Conservation (phyloP, 2,113 vertebrate genomes). For the Sander lucioperca region DNA sequence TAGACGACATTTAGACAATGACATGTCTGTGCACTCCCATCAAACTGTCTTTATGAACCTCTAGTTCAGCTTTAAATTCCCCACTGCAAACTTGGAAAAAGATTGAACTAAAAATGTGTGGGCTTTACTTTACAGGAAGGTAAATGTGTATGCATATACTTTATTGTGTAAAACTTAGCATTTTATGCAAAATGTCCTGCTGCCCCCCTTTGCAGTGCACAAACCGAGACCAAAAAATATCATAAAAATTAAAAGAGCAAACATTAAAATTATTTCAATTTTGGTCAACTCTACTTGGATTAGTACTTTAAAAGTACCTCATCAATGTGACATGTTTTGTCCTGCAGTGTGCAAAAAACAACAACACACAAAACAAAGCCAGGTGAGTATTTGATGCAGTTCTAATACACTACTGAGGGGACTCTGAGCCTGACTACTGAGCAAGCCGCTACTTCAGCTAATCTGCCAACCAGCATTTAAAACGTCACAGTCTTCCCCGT, state of each 20-base stretch:
- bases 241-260: too few relatives aligned
- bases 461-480: constrained; percentile 1
- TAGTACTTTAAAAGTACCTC: not conserved
- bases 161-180: not conserved
- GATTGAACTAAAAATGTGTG: too few relatives aligned
- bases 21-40: too few relatives aligned
- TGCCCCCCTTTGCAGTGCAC: too few relatives aligned
- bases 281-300: not conserved
- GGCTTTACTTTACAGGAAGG: too few relatives aligned
- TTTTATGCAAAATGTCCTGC: not conserved
- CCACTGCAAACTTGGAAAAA: not conserved
- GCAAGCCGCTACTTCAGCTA: constrained; percentile 2
- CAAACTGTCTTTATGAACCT: not conserved
- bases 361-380: not conserved
- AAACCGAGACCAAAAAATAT: too few relatives aligned
- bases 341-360: not conserved
- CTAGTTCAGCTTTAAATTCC: not conserved
- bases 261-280: too few relatives aligned
- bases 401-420: not conserved
- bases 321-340: constrained; percentile 1
- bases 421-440: constrained; percentile 1
- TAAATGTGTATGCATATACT: not conserved
- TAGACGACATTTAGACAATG: too few relatives aligned
- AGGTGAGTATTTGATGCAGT: not conserved
- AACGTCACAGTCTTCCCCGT: not conserved